Base-by-base conservation (phyloP, 2,113 vertebrate genomes). In the Oplegnathus fasciatus region DNA sequence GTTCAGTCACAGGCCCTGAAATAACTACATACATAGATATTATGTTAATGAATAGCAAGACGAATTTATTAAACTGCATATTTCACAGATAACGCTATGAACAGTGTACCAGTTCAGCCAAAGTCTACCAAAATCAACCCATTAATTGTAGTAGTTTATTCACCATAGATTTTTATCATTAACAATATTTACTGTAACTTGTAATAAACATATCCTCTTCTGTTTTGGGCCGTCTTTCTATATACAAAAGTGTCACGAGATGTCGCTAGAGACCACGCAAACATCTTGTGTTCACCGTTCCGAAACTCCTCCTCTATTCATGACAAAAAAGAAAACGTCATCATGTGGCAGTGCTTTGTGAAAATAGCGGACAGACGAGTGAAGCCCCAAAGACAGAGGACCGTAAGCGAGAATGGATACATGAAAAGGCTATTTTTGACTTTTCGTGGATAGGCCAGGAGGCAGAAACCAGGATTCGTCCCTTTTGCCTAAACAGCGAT, bases 221-320 rank as follows among this genome's bases (percentile, higher is more conserved):
- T 61, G 1, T 26, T 65, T 62, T 52, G 6, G 6, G 20, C 1
- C 18, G 2, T 18, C 1, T 20, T 1, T 73, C 22, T 46, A 0
- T 67, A 22, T 14, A 28, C 0, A 20, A 34, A 71, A 30, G 6
- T 22, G 52, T 66, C 95, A 87, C 89, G 15, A 75, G 95, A 88
- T 90, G 94, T 91, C 94, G 89, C 85, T 83, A 37, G 78, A 94
- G 95, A 95, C 95, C 94, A 78, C 18, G 37, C 58, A 75, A 89
- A 10, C 37, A 61, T 61, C 0, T 2, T 11, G 2, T 24, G 5
- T 22, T 24, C 10, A 28, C 0, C 1, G 7, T 42, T 40, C 5
- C 55, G 9, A 82, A 69, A 85, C 85, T 76, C 91, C 90, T 89
- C 91, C 92, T 85, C 8, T 46, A 9, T 22, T 40, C 10, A 40